phyloP scores from a whole-genome alignment of 2,797 vertebrate genomes.

The Thaleichthys pacificus region DNA sequence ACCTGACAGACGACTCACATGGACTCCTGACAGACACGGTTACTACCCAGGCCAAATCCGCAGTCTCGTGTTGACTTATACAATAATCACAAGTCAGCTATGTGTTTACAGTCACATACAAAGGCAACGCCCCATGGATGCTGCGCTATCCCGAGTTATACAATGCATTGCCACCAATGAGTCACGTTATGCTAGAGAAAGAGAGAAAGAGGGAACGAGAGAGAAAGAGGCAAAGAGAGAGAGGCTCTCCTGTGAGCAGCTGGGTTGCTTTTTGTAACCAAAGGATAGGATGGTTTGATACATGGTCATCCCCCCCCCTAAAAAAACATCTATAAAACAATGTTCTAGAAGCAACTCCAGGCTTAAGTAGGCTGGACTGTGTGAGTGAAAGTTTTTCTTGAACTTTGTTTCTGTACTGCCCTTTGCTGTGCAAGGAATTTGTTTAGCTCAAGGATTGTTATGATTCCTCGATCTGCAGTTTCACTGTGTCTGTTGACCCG shows the following conservation, averaged over 20 bases:
- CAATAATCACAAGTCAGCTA: constrained; percentile 47
- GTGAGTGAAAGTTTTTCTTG: background rate
- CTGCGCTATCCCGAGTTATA: constrained; percentile 27
- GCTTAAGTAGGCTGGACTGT: no score
- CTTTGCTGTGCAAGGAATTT: constrained; percentile 54
- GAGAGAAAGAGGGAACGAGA: background rate
- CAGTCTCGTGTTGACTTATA: constrained; percentile 67
- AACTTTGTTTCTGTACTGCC: constrained; percentile 26
- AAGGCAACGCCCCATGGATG: constrained; percentile 35
- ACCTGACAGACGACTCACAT: constrained; percentile 83
- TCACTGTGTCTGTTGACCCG: constrained; percentile 73
- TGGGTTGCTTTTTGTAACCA: no score
- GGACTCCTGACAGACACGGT: constrained; percentile 73
- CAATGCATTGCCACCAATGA: constrained; percentile 30
- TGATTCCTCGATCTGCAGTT: constrained; percentile 71
- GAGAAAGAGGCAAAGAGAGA: no score
- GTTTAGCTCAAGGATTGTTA: constrained; percentile 57
- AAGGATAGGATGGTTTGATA: no score
- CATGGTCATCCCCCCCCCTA: no score
- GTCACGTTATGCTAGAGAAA: constrained; percentile 58
- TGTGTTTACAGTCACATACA: constrained; percentile 54
- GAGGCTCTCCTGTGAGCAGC: no score
- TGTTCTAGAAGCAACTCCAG: no score
- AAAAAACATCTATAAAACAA: no score
- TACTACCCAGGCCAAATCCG: constrained; percentile 66